Evolutionary conservation across 2,113 vertebrate genomes (phyloP).

Genomic region (Zootoca vivipara): DNA sequence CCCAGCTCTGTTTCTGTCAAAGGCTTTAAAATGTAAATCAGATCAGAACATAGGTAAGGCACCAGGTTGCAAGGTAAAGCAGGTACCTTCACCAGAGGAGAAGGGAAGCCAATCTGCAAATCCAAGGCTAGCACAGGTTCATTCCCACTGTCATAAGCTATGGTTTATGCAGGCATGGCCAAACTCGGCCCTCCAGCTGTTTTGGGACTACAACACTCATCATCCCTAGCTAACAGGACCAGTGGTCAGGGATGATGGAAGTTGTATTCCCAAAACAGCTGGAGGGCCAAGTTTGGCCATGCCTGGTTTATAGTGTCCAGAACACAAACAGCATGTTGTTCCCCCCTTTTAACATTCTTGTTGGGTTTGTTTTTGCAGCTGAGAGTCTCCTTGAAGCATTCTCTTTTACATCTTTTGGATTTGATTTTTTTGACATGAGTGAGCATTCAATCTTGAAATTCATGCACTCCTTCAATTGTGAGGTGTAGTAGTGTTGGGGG

Average conservation of each 20-base stretch:
- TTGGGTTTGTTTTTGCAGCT: neutral
- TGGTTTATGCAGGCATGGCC: neutral
- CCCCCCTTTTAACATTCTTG: no score
- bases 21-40: neutral
- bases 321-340: no score
- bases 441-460: neutral
- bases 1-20: no score
- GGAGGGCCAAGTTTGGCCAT: no score
- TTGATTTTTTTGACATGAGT: neutral
- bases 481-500: neutral
- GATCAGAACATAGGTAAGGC: neutral
- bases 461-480: neutral
- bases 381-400: neutral
- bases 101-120: neutral
- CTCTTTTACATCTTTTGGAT: neutral
- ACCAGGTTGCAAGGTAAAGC: no score
- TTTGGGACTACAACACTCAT: no score
- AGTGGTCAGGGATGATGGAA: no score
- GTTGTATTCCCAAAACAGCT: no score
- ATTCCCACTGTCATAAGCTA: neutral
- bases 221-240: no score
- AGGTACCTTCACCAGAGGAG: neutral
- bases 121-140: neutral
- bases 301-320: no score
- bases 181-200: no score